Evolutionary conservation across 2,797 vertebrate genomes (phyloP).

Genomic region (Chelmon rostratus): DNA sequence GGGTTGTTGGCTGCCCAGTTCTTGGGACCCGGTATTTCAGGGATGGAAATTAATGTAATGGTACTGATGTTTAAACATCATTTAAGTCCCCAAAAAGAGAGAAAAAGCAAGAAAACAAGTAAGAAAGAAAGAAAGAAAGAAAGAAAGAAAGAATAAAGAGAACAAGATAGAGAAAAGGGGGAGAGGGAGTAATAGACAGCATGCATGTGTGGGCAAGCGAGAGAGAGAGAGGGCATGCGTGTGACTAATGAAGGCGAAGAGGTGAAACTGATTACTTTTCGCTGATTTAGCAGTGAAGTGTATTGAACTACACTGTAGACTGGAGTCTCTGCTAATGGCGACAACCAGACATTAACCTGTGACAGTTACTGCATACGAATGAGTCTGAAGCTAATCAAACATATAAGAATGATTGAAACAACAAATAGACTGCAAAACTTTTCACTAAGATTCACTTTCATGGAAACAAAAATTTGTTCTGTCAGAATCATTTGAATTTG

Average conservation of each 20-base stretch:
- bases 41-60: not conserved
- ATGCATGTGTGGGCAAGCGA: not conserved
- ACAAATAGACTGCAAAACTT: not conserved
- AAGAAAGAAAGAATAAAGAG: not conserved
- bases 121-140: not conserved
- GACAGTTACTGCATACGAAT: not conserved
- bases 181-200: not conserved
- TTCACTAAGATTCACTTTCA: not conserved
- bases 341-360: not conserved
- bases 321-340: not conserved
- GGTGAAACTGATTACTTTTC: not conserved
- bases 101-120: too few relatives aligned
- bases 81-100: not conserved
- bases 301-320: not conserved
- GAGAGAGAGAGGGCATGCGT: not conserved
- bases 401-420: not conserved
- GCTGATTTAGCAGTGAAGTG: not conserved
- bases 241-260: not conserved
- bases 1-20: not conserved
- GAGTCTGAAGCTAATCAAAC: not conserved
- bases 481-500: not conserved
- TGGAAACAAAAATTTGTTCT: not conserved
- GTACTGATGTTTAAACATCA: not conserved
- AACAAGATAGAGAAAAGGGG: not conserved
- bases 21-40: not conserved